Evolutionary conservation across 2,888 invertebrate genomes (phyloP), one percentile per base, ranked within the genome.

Genomic region (Parelbella ahira): DNA sequence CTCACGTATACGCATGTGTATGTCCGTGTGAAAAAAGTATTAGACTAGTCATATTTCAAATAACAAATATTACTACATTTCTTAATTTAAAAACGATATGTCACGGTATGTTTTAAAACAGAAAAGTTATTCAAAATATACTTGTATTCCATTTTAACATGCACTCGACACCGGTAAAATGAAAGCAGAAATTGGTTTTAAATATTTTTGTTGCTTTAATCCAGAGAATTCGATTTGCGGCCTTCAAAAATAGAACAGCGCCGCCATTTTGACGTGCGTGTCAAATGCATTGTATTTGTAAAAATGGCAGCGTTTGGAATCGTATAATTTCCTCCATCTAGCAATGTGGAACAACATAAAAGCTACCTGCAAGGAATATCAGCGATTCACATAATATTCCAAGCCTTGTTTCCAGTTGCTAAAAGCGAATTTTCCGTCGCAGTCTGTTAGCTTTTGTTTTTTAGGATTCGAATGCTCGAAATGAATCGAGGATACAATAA

Each of bases 401-500:
- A 27, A 10, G 21, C 41, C 21, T 34, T 42, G 11, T 42, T 21
- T 2, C 41, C 13, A 15, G 15, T 21, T 15, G 34, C 34, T 42
- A 42, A 4, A 42, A 34, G 33, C 9, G 15, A 42, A 6, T 42
- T 34, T 42, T 21, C 19, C 7, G 20, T 15, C 20, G 13, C 15
- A n/a, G 8, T 28, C 10, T 37, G 7, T 4, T 0, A 4, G 9
- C 4, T 15, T 33, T 21, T 27, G 23, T 42, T 42, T 34, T 32
- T 34, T 12, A 9, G 41, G 23, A 42, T 42, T 42, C 41, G 34
- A 34, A 42, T 7, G 41, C 33, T 21, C 41, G 34, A 20, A 41
- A 42, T 42, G 33, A 42, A 34, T 42, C 33, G 39, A 12, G 30
- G 39, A 39, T 39, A 39, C 32, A 32, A 24, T 39, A 39, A 34